These are phyloP conservation scores for Myopa tessellatipennis DNA, from an alignment of 2,888 invertebrate species.

Conservation along the genomic window DNA sequence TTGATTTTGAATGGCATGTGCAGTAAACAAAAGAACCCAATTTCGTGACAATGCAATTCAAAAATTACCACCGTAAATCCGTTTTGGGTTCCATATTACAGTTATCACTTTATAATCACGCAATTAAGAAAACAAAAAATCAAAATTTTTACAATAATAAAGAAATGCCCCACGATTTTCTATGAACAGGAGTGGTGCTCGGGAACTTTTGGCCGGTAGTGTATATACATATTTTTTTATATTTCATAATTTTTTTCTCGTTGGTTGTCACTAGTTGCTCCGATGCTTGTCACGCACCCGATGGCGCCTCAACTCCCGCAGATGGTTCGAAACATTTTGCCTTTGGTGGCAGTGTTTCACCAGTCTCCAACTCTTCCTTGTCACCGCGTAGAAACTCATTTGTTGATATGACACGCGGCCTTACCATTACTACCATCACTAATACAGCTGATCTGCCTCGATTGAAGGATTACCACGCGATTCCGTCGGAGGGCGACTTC, in stretches of 20 bases:
- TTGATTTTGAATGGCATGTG: too few relatives aligned
- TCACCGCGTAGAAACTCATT: slow-evolving; percentile 47
- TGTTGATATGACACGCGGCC: slow-evolving; percentile 54
- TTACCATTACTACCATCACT: slow-evolving; percentile 46
- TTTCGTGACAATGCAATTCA: too few relatives aligned
- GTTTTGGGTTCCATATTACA: too few relatives aligned
- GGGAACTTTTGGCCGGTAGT: too few relatives aligned
- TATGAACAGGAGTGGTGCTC: too few relatives aligned
- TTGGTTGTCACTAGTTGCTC: slow-evolving; percentile 39
- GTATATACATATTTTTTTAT: slow-evolving; percentile 3
- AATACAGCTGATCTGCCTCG: slow-evolving; percentile 50
- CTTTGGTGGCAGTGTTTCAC: slow-evolving; percentile 42
- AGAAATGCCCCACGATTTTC: too few relatives aligned
- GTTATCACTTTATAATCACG: too few relatives aligned
- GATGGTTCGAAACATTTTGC: slow-evolving; percentile 17
- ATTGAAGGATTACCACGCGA: slow-evolving; percentile 56
- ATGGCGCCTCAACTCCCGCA: slow-evolving; percentile 34
- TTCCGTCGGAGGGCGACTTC: slow-evolving; percentile 70
- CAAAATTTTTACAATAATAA: too few relatives aligned
- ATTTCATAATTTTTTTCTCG: neutral
- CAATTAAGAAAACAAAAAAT: too few relatives aligned
- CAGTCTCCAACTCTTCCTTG: slow-evolving; percentile 44
- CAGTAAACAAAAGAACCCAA: too few relatives aligned
- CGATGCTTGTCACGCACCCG: slow-evolving; percentile 34
- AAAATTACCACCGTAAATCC: too few relatives aligned